Evolutionary conservation across 2,797 vertebrate species (phyloP), one percentile per base, ranked within the genome.

Genomic region (Tapirus indicus): DNA sequence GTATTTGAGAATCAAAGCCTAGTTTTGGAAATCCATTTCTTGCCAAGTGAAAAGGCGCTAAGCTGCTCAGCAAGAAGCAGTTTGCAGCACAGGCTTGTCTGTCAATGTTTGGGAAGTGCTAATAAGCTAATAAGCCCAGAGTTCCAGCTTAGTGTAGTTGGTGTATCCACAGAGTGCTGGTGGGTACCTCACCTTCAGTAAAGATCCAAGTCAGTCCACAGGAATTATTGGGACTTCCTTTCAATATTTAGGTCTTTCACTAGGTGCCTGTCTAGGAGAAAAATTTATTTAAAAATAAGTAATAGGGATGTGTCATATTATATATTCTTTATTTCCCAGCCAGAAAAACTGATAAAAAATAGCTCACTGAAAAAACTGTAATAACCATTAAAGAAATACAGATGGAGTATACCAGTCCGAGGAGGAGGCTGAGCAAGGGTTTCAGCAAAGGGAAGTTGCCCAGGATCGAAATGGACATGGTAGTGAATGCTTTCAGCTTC

Each of bases 21-120:
- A 10, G 56, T 95, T 96, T 97, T 79, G 79, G 91, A 87, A 97
- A 92, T 96, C 29, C 47, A 16, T 74, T 64, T 88, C 88, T 95
- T 92, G 92, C 68, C 69, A 84, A 92, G 80, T 88, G 92, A 85
- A 95, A 95, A 97, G 95, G 92, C 17, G 41, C 62, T 96, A 97
- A 98, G 90, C 95, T 97, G 13, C 87, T 52, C 32, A 79, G 78
- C 89, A 71, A 79, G 92, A 82, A 82, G 44, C 54, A 79, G 44
- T 94, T 91, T 80, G 84, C n/a, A 82, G 89, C 60, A 56, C 8
- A 69, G 56, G 17, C 71, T 79, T 89, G 49, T 25, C 79, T 68
- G 88, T 95, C 62, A 74, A 16, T 72, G 41, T 91, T 84, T 84
- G 68, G 44, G 41, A 94, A 62, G 93, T 93, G 74, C 71, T 94